These are phyloP conservation scores for Leptopilina clavipes DNA, from an alignment of 1,140 invertebrate genomes.

Conservation along the genomic window DNA sequence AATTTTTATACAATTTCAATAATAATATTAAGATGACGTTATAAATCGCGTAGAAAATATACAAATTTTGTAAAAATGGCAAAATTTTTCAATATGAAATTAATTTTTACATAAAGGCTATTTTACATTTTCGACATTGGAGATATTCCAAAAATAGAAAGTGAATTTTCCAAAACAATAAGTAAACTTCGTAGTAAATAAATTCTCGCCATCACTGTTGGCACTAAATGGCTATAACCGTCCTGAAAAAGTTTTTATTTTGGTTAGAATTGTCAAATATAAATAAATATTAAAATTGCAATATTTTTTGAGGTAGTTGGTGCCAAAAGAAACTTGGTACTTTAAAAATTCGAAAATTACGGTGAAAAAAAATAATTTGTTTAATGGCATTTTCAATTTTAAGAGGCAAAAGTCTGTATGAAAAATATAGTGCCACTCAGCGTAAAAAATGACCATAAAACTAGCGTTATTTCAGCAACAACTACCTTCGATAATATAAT, in stretches of 20 bases:
- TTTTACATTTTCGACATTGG: conserved; percentile 80
- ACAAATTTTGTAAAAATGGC: background rate
- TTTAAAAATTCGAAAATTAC: no score
- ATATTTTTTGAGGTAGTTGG: conserved; percentile 34
- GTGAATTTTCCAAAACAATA: conserved; percentile 78
- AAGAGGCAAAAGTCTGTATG: no score
- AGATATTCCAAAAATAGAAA: conserved; percentile 79
- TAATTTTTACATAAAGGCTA: background rate
- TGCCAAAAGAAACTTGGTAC: no score
- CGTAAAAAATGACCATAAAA: no score
- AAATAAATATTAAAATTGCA: conserved; percentile 45
- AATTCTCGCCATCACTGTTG: conserved; percentile 79
- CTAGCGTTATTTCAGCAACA: no score
- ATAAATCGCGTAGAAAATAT: background rate
- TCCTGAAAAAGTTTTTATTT: conserved; percentile 72
- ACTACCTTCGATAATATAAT: background rate
- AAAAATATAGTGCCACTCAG: no score
- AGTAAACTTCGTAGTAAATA: conserved; percentile 80
- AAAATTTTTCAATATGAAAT: background rate
- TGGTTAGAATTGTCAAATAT: conserved; percentile 47
- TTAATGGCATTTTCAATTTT: no score
- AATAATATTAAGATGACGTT: no score
- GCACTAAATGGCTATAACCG: conserved; percentile 78
- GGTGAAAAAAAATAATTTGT: no score
- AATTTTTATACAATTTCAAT: no score